Evolutionary conservation across 2,888 invertebrate genomes (phyloP).

Genomic region (Elaeidobius kamerunicus): DNA sequence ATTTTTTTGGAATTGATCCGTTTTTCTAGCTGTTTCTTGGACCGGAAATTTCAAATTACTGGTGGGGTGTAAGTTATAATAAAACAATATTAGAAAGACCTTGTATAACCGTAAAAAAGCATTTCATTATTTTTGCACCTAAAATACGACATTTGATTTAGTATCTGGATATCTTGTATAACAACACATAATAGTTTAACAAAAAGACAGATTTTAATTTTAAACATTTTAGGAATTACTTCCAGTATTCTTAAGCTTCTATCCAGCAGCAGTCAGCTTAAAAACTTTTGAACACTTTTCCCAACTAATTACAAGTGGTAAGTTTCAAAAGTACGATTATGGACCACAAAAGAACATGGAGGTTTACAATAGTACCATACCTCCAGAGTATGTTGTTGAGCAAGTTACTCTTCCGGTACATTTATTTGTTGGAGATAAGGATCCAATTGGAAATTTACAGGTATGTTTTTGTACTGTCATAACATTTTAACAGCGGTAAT

Average conservation of each 20-base stretch:
- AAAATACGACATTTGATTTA: conserved; percentile 13
- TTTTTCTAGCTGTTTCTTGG: too few relatives aligned
- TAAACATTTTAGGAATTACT: conserved; percentile 30
- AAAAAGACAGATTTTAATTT: neutral
- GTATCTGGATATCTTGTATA: neutral
- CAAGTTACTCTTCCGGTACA: conserved; percentile 20
- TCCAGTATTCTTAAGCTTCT: conserved; percentile 29
- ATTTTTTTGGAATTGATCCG: too few relatives aligned
- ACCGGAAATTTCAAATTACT: too few relatives aligned
- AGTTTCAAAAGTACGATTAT: conserved; percentile 21
- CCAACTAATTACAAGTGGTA: conserved; percentile 16
- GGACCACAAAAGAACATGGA: conserved; percentile 14
- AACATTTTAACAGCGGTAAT: neutral
- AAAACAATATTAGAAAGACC: too few relatives aligned
- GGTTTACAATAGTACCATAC: conserved; percentile 9
- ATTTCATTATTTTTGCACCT: conserved; percentile 18
- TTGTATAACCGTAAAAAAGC: too few relatives aligned
- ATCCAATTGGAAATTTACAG: conserved; percentile 13
- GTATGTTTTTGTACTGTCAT: too few relatives aligned
- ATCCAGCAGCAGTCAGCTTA: conserved; percentile 28
- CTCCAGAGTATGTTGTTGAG: conserved; percentile 22
- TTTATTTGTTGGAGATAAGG: conserved; percentile 20
- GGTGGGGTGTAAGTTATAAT: too few relatives aligned
- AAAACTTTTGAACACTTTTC: conserved; percentile 20
- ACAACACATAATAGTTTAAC: too few relatives aligned